phyloP scores from a whole-genome alignment of 1,140 invertebrate species.

The Conus betulinus region DNA sequence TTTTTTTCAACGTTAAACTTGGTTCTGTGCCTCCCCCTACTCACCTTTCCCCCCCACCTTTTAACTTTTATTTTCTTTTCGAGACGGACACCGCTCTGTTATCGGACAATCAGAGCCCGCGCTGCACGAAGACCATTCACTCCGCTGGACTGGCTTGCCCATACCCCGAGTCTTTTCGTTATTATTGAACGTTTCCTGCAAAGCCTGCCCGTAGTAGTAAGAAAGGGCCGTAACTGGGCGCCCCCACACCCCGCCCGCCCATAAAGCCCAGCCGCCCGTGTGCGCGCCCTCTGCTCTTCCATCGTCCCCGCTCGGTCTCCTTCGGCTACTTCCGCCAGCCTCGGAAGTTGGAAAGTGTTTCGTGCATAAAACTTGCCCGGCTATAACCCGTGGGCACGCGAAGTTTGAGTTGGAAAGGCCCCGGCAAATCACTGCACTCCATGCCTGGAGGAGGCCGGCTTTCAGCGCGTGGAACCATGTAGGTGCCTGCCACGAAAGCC shows the following conservation, averaged over 20 bases:
- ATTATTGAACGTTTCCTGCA: conserved; percentile 31
- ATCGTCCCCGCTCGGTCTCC: conserved; percentile 24
- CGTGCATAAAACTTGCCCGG: conserved; percentile 19
- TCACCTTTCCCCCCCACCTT: too few species aligned
- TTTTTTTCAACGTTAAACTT: too few species aligned
- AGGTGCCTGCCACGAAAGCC: too few species aligned
- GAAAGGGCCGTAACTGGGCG: not conserved
- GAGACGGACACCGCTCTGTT: not conserved
- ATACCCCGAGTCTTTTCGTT: conserved; percentile 8
- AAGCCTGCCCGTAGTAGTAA: not conserved
- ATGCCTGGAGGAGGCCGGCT: not conserved
- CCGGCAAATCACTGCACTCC: conserved; percentile 1
- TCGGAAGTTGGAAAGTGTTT: conserved; percentile 33
- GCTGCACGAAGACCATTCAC: conserved; percentile 5
- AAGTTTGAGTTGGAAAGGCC: conserved; percentile 23
- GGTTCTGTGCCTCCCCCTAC: too few species aligned
- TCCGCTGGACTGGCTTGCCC: not conserved
- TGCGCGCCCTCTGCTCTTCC: not conserved
- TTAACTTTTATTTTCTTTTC: too few species aligned
- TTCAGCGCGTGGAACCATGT: too few species aligned
- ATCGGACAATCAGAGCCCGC: not conserved
- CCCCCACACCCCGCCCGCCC: not conserved
- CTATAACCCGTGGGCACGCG: conserved; percentile 11
- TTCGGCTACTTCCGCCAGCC: conserved; percentile 18
- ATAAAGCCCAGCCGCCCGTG: not conserved